phyloP scores from a whole-genome alignment of 2,888 invertebrate genomes.

The Heliconius erato region DNA sequence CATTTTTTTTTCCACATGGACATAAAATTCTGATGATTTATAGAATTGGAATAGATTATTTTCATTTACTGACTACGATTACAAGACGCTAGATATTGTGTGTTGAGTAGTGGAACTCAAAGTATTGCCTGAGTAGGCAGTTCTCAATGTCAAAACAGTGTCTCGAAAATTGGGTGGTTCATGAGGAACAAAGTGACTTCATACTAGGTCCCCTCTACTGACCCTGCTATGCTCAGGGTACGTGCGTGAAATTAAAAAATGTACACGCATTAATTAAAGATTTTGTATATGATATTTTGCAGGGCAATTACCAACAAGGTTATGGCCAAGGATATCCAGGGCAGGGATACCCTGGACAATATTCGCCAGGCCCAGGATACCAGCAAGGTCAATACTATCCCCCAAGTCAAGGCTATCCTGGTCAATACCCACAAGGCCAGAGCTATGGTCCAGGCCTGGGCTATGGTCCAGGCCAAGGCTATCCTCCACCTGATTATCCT shows the following conservation, averaged over 20 bases:
- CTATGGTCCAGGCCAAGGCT: conserved; percentile 16
- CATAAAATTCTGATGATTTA: too few relatives aligned
- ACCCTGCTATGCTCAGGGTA: background rate
- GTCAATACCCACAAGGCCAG: conserved; percentile 15
- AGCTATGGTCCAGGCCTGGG: background rate
- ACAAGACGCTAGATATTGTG: too few relatives aligned
- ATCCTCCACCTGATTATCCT: conserved; percentile 40
- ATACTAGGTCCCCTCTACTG: background rate
- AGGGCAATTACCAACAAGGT: conserved; percentile 15
- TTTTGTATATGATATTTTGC: background rate
- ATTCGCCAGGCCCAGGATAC: conserved; percentile 49
- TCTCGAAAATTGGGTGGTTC: background rate
- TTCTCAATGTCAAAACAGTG: too few relatives aligned
- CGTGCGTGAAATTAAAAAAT: background rate
- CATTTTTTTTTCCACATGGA: too few relatives aligned
- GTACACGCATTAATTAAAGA: too few relatives aligned
- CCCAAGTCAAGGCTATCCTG: conserved; percentile 41
- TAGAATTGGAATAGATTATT: too few relatives aligned
- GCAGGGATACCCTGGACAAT: conserved; percentile 48
- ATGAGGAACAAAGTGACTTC: background rate
- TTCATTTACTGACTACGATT: too few relatives aligned
- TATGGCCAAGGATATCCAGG: conserved; percentile 40
- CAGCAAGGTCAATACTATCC: conserved; percentile 39
- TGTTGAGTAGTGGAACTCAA: too few relatives aligned
- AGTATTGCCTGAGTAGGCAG: too few relatives aligned